phyloP scores from a whole-genome alignment of 1,140 invertebrate species.

The Pinna nobilis region DNA sequence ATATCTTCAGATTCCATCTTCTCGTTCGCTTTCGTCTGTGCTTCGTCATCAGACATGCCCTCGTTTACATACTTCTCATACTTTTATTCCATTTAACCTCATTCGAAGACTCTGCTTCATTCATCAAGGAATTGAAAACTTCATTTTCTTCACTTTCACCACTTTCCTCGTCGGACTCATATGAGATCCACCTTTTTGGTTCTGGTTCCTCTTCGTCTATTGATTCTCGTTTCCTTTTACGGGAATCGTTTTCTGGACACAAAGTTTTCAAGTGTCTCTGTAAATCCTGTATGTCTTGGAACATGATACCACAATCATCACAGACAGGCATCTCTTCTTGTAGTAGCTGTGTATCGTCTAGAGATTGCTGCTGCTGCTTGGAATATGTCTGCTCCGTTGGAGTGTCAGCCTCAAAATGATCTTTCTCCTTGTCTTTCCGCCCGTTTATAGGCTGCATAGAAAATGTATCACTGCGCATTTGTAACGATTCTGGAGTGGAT shows the following conservation, averaged over 20 bases:
- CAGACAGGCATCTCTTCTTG: constrained; percentile 22
- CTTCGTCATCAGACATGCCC: not conserved
- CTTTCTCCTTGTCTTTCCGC: not conserved
- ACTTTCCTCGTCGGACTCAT: constrained; percentile 15
- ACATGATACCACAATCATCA: constrained; percentile 32
- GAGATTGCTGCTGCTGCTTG: not conserved
- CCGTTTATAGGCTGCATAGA: not conserved
- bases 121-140: not conserved
- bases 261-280: constrained; percentile 33
- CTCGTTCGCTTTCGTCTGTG: not conserved
- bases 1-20: constrained; percentile 1
- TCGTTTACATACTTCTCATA: constrained; percentile 9
- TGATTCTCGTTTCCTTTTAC: constrained; percentile 18
- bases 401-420: not conserved
- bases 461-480: not conserved
- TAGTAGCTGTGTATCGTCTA: not conserved
- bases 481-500: constrained; percentile 5
- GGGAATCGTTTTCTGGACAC: constrained; percentile 18
- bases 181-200: not conserved
- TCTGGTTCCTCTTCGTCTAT: constrained; percentile 15
- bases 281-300: constrained; percentile 33
- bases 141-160: constrained; percentile 16
- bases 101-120: not conserved
- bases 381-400: not conserved
- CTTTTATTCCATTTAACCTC: not conserved